Percentiles rank a stretch among this genome's conserved stretches.
Conservation (phyloP, 1,140 invertebrate species). For the Drosophila watanabei region DNA sequence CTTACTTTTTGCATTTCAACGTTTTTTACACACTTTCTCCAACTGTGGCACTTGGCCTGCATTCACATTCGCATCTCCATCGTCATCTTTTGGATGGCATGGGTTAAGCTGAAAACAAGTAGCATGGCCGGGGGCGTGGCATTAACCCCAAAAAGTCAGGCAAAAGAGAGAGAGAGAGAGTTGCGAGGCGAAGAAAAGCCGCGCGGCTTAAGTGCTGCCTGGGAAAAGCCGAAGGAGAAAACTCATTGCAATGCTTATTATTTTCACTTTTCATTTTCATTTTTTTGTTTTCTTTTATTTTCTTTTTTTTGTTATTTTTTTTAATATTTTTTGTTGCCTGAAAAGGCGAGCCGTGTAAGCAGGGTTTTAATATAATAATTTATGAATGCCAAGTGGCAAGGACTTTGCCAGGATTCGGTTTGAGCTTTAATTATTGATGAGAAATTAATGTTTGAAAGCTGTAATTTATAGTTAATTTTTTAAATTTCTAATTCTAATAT, state of each 20-base stretch:
- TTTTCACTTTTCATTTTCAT: conserved; percentile 6
- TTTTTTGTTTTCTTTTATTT: background rate
- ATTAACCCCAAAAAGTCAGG: conserved; percentile 64
- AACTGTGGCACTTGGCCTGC: conserved; percentile 46
- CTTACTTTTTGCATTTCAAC: conserved; percentile 47
- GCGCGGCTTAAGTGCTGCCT: conserved; percentile 33
- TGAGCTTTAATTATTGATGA: background rate
- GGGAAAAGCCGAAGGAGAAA: conserved; percentile 29
- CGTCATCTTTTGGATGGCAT: conserved; percentile 10
- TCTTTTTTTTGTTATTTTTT: too few relatives aligned
- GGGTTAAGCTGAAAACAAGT: conserved; percentile 52
- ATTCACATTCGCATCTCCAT: conserved; percentile 16
- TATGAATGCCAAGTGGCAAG: background rate
- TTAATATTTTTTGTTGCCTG: background rate
- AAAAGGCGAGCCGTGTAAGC: conserved; percentile 15
- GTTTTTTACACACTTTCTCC: conserved; percentile 47
- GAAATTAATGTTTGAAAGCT: background rate
- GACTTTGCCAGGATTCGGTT: background rate
- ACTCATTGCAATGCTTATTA: conserved; percentile 47
- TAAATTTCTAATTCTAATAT: too few relatives aligned
- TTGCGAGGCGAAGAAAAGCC: conserved; percentile 46
- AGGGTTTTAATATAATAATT: conserved; percentile 9
- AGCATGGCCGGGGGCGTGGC: conserved; percentile 37
- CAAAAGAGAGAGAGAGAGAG: conserved; percentile 1
- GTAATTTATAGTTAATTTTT: too few relatives aligned